These are phyloP conservation scores for Autographa gamma DNA, from an alignment of 2,888 invertebrate genomes.

Conservation along the genomic window DNA sequence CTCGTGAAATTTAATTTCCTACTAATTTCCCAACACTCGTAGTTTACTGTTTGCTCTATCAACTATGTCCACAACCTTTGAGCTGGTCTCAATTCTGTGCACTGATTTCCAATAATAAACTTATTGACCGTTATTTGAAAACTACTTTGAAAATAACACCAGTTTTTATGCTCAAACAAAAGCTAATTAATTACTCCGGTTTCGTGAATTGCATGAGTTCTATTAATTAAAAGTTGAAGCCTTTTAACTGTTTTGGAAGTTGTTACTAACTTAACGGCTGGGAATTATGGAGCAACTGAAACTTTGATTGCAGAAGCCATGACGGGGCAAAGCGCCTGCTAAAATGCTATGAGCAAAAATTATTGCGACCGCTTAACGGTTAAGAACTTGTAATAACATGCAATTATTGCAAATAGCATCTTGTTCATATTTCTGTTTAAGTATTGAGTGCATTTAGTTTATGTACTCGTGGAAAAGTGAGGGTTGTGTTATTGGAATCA, in stretches of 20 bases:
- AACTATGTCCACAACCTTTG: slow-evolving; percentile 46
- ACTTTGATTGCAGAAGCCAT: slow-evolving; percentile 53
- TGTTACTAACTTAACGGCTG: slow-evolving; percentile 60
- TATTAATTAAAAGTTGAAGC: slow-evolving; percentile 65
- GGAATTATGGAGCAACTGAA: slow-evolving; percentile 55
- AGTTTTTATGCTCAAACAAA: slow-evolving; percentile 51
- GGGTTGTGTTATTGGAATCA: no score
- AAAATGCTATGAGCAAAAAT: slow-evolving; percentile 56
- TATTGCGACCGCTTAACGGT: slow-evolving; percentile 34
- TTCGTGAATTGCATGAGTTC: slow-evolving; percentile 60
- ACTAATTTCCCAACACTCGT: slow-evolving; percentile 70
- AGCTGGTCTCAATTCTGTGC: slow-evolving; percentile 55
- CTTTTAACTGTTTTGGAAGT: slow-evolving; percentile 63
- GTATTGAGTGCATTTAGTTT: neutral
- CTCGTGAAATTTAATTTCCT: slow-evolving; percentile 77
- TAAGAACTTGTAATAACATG: slow-evolving; percentile 12
- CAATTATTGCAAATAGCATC: slow-evolving; percentile 12
- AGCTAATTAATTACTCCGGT: slow-evolving; percentile 60
- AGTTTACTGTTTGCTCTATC: slow-evolving; percentile 60
- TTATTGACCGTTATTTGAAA: slow-evolving; percentile 31
- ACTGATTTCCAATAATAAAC: slow-evolving; percentile 58
- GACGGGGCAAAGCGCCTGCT: slow-evolving; percentile 47
- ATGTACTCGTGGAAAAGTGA: no score
- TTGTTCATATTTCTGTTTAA: slow-evolving; percentile 21
- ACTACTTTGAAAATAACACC: slow-evolving; percentile 37